Percentiles rank a stretch among this genome's conserved stretches.
These are phyloP conservation scores for Colinus virginianus DNA, from an alignment of 2,113 vertebrate genomes.

Conservation along the genomic window DNA sequence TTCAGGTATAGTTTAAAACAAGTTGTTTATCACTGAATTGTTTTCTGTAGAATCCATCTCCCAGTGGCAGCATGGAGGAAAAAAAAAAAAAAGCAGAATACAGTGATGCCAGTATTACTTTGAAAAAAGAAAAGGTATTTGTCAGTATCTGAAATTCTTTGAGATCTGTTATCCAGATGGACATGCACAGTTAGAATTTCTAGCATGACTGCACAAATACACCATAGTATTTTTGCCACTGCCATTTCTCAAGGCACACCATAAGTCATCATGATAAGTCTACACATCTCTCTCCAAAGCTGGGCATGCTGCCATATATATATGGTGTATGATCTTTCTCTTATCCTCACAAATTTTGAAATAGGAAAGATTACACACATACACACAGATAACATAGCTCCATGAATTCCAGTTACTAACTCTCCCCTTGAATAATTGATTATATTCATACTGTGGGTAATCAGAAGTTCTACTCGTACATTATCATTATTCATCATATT, in stretches of 20 bases:
- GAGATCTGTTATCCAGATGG: background rate
- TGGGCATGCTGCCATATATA: background rate
- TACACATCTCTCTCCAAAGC: background rate
- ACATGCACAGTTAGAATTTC: background rate
- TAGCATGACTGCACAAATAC: background rate
- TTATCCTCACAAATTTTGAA: rapidly evolving
- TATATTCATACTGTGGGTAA: background rate
- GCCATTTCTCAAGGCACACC: background rate
- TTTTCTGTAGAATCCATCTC: background rate
- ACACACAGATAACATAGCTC: background rate
- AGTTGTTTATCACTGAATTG: background rate
- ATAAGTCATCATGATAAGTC: background rate
- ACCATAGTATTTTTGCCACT: background rate
- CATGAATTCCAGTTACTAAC: background rate
- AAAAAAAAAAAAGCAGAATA: background rate
- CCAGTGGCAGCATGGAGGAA: background rate
- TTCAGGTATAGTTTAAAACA: background rate
- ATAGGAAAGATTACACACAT: background rate
- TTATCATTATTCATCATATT: background rate
- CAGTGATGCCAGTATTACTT: background rate
- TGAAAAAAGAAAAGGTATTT: background rate
- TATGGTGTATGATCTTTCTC: background rate
- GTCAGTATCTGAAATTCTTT: background rate
- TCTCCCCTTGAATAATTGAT: background rate
- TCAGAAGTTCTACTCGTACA: background rate